Conservation (phyloP, 2,113 vertebrate genomes). For the Pangasianodon hypophthalmus region DNA sequence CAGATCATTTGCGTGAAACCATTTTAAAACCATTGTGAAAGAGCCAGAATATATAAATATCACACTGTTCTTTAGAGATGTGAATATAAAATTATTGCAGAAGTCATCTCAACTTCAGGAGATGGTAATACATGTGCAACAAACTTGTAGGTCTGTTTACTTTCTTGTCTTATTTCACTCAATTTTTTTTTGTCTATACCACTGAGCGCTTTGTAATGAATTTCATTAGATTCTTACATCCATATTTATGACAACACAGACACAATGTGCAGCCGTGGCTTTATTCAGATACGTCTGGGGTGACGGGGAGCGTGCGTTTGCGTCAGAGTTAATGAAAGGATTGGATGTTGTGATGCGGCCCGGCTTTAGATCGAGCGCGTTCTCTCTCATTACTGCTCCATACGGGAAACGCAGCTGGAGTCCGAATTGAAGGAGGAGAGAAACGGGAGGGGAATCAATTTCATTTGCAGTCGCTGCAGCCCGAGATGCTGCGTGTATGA, state of each 20-base stretch:
- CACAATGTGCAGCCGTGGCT: slow-evolving; percentile 72
- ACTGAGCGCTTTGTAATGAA: slow-evolving; percentile 45
- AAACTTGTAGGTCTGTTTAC: slow-evolving; percentile 41
- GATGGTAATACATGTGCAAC: background rate
- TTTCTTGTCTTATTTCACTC: slow-evolving; percentile 17
- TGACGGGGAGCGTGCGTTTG: slow-evolving; percentile 70
- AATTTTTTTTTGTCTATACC: background rate
- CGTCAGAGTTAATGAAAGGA: slow-evolving; percentile 79
- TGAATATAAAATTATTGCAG: background rate
- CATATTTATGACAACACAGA: slow-evolving; percentile 56
- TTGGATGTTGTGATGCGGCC: slow-evolving; percentile 79
- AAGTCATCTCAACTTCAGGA: background rate
- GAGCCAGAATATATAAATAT: background rate
- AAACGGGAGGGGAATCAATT: slow-evolving; percentile 77
- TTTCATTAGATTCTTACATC: slow-evolving; percentile 49
- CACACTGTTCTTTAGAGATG: background rate
- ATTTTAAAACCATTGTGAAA: background rate
- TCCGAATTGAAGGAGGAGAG: slow-evolving; percentile 78
- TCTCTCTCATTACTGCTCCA: slow-evolving; percentile 76
- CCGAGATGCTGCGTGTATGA: slow-evolving; percentile 76
- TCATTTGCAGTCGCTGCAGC: slow-evolving; percentile 80
- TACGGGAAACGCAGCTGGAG: slow-evolving; percentile 83
- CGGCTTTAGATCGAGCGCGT: slow-evolving; percentile 76
- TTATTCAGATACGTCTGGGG: slow-evolving; percentile 71
- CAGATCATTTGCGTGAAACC: slow-evolving; percentile 43